Conservation (phyloP, 2,797 vertebrate species). For the Myotis planiceps region DNA sequence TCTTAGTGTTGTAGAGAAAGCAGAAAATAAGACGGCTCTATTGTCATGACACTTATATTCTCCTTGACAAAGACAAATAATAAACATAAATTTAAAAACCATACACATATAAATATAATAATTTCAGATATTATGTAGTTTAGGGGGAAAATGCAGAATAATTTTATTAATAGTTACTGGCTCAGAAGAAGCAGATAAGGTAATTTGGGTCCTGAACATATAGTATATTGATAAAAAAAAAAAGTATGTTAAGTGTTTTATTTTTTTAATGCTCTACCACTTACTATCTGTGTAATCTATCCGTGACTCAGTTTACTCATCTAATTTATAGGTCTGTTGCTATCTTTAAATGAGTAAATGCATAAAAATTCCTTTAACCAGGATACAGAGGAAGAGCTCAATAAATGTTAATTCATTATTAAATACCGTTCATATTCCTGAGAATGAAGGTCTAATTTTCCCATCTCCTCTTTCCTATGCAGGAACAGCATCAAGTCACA, state of each 20-base stretch:
- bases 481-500: not conserved
- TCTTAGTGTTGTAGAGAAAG: not conserved
- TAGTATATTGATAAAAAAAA: not conserved
- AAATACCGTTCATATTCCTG: not conserved
- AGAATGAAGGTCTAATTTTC: not conserved
- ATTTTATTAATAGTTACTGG: not conserved
- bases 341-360: not conserved
- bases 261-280: not conserved
- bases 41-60: not conserved
- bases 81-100: not conserved
- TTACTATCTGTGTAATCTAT: not conserved
- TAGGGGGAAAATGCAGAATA: not conserved
- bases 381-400: not conserved
- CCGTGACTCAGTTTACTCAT: conserved; percentile 3
- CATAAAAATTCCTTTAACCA: not conserved
- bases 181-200: not conserved
- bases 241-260: not conserved
- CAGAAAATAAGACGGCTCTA: not conserved
- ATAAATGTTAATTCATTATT: not conserved
- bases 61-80: not conserved
- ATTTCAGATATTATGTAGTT: not conserved
- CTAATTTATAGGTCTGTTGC: not conserved
- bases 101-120: not conserved
- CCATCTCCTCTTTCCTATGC: not conserved
- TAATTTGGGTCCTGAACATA: not conserved